Conservation (phyloP, 2,797 vertebrate genomes). For the Carcharodon carcharias region DNA sequence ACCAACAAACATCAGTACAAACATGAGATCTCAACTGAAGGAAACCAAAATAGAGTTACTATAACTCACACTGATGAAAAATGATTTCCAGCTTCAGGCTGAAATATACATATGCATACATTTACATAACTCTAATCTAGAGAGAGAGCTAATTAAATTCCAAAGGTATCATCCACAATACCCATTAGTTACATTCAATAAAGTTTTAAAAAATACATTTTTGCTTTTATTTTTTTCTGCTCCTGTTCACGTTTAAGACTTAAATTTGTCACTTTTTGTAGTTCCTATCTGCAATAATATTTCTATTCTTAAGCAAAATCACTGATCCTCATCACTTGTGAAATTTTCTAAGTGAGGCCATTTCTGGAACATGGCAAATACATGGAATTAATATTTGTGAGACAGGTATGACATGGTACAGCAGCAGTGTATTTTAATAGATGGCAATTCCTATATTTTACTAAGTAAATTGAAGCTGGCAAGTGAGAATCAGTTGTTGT, state of each 20-base stretch:
- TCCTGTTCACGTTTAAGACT: background rate
- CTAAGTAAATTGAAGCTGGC: background rate
- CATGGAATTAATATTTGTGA: background rate
- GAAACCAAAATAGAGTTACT: background rate
- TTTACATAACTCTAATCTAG: background rate
- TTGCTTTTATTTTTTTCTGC: background rate
- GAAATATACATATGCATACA: background rate
- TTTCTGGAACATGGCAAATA: background rate
- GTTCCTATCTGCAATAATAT: background rate
- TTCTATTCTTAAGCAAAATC: background rate
- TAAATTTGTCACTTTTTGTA: background rate
- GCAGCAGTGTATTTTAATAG: background rate
- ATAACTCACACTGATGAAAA: background rate
- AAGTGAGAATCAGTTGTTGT: background rate
- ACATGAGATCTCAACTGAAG: background rate
- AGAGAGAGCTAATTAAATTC: background rate
- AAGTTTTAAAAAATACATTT: background rate
- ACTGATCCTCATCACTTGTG: background rate
- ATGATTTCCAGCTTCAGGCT: background rate
- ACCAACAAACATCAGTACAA: background rate
- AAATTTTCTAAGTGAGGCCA: background rate
- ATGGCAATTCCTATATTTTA: background rate
- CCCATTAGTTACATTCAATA: background rate
- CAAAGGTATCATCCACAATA: background rate
- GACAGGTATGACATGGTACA: background rate